Evolutionary conservation across 2,113 vertebrate genomes (phyloP).

Genomic region (Raja brachyura): DNA sequence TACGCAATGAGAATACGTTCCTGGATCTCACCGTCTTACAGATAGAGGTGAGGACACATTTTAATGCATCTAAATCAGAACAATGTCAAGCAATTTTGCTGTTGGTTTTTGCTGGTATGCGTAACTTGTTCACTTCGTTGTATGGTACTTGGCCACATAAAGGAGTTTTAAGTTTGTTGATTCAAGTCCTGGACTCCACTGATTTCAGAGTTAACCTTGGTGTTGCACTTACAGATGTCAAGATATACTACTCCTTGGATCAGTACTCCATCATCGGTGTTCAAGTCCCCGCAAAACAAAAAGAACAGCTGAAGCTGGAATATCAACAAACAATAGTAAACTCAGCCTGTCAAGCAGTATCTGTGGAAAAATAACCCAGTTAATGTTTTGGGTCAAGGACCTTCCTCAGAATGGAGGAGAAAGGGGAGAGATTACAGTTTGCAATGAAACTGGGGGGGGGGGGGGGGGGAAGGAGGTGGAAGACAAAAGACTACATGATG

Average conservation of each 20-base stretch:
- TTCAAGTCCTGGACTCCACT: neutral
- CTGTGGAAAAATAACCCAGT: no score
- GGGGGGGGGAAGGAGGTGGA: no score
- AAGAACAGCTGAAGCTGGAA: no score
- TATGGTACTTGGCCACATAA: neutral
- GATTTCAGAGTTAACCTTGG: neutral
- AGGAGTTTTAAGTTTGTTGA: neutral
- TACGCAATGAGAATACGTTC: constrained; percentile 93
- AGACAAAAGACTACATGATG: no score
- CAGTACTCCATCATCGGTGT: neutral
- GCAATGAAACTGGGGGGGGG: no score
- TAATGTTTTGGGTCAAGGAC: no score
- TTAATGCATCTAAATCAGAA: neutral
- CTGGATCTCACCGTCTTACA: constrained; percentile 93
- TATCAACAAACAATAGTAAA: no score
- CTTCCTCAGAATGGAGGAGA: no score
- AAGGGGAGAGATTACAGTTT: no score
- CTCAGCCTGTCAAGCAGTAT: no score
- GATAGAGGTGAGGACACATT: constrained; percentile 74
- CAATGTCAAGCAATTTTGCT: neutral
- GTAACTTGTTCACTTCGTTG: neutral
- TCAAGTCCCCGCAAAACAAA: neutral
- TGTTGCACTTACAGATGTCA: neutral
- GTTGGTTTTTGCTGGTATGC: neutral
- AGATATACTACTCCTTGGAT: neutral